Evolutionary conservation across 2,888 invertebrate species (phyloP), one percentile per base, ranked within the genome.

Genomic region (Melinopterus prodromus): DNA sequence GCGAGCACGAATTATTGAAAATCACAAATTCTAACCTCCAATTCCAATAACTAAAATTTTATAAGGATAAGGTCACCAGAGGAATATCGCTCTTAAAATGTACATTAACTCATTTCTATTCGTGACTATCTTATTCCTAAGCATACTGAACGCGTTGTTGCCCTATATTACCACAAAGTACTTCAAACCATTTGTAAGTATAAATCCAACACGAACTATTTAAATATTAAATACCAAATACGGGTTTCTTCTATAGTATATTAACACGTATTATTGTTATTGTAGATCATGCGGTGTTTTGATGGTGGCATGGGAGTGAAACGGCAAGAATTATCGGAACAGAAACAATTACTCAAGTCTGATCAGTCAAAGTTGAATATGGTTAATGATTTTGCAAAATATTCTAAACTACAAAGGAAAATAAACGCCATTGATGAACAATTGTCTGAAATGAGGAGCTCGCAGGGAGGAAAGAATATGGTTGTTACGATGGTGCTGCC

Each of bases 371-470:
- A 85, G 7, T 87, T 92, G 80, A 91, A 91, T 7, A 92, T 92
- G 89, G 91, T 91, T 81, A 92, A 92, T 82, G 90, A 92, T 83
- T 93, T 93, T 88, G 92, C 92, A 6, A 90, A 91, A 69, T 92
- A 91, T 86, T 91, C 92, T 1, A 92, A 91, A 86, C 82, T 92
- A 69, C 93, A 93, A 85, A 88, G 93, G 71, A 91, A 89, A 87
- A 91, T 93, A 26, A 91, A 91, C 82, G 90, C 88, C 83, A 85
- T 92, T n/a, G 91, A 92, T 84, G 86, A 86, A 80, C 86, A 90
- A 79, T 83, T 92, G 38, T 90, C 90, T 85, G 90, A 90, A 69
- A 87, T 86, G 35, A 83, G 83, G 77, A 83, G 71, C 37, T 79
- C 82, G 37, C 85, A 85, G 79, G 84, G 82, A 77, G 75, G 81